These are phyloP conservation scores for Phyllostomus hastatus DNA, from an alignment of 2,113 vertebrate genomes.

Conservation along the genomic window DNA sequence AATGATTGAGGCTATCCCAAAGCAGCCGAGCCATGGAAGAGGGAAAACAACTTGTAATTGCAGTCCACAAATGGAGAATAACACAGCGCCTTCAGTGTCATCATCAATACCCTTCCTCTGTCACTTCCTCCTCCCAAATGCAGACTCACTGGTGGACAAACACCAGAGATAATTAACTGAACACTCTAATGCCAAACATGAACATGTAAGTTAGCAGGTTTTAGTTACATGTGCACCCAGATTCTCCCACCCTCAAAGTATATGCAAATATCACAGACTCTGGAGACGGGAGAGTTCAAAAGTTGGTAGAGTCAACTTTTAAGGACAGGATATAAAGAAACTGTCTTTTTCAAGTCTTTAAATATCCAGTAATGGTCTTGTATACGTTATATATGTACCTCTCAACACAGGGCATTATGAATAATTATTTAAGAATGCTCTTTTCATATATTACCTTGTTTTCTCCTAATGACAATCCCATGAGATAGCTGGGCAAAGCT, in stretches of 20 bases:
- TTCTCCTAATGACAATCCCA: neutral
- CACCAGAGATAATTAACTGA: neutral
- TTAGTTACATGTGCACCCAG: neutral
- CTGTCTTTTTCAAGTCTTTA: neutral
- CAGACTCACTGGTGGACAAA: neutral
- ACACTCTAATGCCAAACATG: neutral
- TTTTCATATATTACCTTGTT: neutral
- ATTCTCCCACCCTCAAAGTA: neutral
- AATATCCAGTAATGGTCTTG: neutral
- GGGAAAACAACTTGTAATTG: neutral
- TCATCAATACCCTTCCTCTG: neutral
- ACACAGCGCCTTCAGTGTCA: neutral
- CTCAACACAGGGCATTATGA: neutral
- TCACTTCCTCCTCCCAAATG: neutral
- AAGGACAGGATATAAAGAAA: neutral
- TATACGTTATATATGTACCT: neutral
- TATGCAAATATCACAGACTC: neutral
- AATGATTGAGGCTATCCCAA: neutral
- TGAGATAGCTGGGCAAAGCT: neutral
- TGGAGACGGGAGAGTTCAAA: neutral
- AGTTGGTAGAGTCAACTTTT: neutral
- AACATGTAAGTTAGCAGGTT: neutral
- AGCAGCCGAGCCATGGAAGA: neutral
- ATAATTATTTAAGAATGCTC: neutral
- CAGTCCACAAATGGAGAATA: neutral